A percentile compares a stretch with the other conserved stretches of the same genome.
Conservation (phyloP, 2,113 vertebrate genomes). For the Myocastor coypus region DNA sequence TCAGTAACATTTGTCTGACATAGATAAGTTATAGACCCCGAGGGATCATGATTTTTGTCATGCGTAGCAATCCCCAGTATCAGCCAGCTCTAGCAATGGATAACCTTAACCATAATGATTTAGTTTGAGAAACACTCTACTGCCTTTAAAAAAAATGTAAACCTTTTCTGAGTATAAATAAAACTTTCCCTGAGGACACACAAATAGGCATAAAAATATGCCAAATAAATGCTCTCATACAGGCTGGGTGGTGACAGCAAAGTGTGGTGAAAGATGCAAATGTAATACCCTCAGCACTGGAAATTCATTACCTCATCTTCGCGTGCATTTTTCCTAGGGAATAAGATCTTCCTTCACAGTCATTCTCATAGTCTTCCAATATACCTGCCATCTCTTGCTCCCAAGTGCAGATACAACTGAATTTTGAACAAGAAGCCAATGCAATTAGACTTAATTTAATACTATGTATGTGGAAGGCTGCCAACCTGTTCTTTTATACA, state of each 20-base stretch:
- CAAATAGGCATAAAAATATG: slow-evolving; percentile 18
- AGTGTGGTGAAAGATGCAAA: not conserved
- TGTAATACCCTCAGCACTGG: not conserved
- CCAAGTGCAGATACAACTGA: not conserved
- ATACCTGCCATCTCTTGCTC: not conserved
- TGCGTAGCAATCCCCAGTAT: slow-evolving; percentile 26
- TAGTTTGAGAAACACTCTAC: not conserved
- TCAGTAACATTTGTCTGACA: slow-evolving; percentile 60
- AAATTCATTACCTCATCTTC: not conserved
- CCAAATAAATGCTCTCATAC: not conserved
- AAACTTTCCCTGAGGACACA: slow-evolving; percentile 57
- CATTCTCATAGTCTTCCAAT: not conserved
- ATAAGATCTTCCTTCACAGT: not conserved
- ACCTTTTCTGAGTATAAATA: slow-evolving; percentile 55
- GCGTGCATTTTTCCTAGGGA: not conserved
- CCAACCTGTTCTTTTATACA: not conserved
- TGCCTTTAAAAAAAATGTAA: slow-evolving; percentile 34
- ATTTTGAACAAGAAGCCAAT: slow-evolving; percentile 24
- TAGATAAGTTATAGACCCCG: not conserved
- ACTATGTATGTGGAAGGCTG: not conserved
- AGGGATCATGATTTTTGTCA: not conserved
- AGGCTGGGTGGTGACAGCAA: not conserved
- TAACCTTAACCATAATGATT: slow-evolving; percentile 53
- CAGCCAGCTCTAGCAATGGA: not conserved
- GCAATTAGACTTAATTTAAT: slow-evolving; percentile 40